A percentile compares a stretch with the other conserved stretches of the same genome.
Conservation (phyloP, 2,797 vertebrate species). For the Cirrhinus mrigala region DNA sequence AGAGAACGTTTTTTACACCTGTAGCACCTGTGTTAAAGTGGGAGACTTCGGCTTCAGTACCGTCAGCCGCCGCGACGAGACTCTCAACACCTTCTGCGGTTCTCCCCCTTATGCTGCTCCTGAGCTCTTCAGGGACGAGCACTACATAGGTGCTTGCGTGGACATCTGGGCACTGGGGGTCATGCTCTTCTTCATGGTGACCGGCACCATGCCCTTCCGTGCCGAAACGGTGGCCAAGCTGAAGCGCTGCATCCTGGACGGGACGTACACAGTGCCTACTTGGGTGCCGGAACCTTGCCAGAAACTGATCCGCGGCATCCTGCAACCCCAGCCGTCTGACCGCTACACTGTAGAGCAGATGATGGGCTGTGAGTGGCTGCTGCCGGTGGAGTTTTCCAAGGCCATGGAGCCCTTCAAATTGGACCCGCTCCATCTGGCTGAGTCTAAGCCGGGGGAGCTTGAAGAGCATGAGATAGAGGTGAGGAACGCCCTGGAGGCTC, state of each 20-base stretch:
- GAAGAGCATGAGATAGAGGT: constrained; percentile 88
- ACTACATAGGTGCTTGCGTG: constrained; percentile 88
- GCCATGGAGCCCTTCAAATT: constrained; percentile 89
- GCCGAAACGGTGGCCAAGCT: constrained; percentile 95
- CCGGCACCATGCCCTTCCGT: constrained; percentile 92
- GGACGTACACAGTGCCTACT: constrained; percentile 82
- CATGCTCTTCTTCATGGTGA: constrained; percentile 94
- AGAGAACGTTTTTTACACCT: constrained; percentile 94
- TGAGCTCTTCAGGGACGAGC: constrained; percentile 93
- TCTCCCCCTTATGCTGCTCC: constrained; percentile 96
- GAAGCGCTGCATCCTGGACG: constrained; percentile 94
- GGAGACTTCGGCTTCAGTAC: constrained; percentile 99
- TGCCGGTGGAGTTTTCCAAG: constrained; percentile 84
- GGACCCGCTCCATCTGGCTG: constrained; percentile 88
- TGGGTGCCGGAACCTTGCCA: constrained; percentile 89
- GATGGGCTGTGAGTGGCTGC: constrained; percentile 93
- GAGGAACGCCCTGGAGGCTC: constrained; percentile 81
- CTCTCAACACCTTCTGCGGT: constrained; percentile 94
- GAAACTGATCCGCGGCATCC: constrained; percentile 87
- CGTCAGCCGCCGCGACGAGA: constrained; percentile 88
- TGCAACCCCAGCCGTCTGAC: constrained; percentile 86
- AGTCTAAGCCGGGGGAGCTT: constrained; percentile 73
- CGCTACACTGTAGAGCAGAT: constrained; percentile 88
- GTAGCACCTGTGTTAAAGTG: constrained; percentile 92
- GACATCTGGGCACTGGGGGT: constrained; percentile 97